Conservation (phyloP, 2,113 vertebrate genomes). For the Physeter macrocephalus region DNA sequence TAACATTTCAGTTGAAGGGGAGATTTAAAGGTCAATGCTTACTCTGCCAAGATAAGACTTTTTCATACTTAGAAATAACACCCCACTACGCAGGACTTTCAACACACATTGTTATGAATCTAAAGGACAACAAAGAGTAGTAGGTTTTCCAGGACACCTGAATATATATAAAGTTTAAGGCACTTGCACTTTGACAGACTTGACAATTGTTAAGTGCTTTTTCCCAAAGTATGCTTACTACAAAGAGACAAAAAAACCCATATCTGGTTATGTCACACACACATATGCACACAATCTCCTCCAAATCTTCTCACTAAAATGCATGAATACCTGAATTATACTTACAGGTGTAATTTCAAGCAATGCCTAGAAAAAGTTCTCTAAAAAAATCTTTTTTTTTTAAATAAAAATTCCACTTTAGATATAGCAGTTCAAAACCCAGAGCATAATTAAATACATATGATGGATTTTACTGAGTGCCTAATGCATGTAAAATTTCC, state of each 20-base stretch:
- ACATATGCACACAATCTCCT: neutral
- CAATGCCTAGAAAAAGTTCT: constrained; percentile 42
- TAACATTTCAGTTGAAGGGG: constrained; percentile 57
- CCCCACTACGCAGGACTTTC: neutral
- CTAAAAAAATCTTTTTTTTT: constrained; percentile 23
- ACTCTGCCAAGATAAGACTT: constrained; percentile 32
- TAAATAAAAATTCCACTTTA: constrained; percentile 56
- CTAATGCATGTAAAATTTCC: constrained; percentile 83
- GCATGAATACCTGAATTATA: constrained; percentile 8
- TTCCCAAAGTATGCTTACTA: neutral
- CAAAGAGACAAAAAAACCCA: neutral
- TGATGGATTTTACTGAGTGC: constrained; percentile 78
- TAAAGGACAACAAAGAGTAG: neutral
- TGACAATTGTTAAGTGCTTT: neutral
- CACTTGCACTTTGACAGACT: neutral
- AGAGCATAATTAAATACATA: constrained; percentile 84
- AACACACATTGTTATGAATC: neutral
- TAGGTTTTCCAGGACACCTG: neutral
- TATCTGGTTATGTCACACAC: neutral
- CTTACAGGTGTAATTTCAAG: constrained; percentile 47
- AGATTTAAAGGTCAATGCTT: constrained; percentile 68
- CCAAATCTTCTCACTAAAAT: constrained; percentile 30
- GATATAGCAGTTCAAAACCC: constrained; percentile 72
- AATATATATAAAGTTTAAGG: neutral
- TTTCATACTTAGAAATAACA: constrained; percentile 43